Evolutionary conservation across 2,888 invertebrate species (phyloP), one percentile per base, ranked within the genome.

Genomic region (Phymatocera aterrima): DNA sequence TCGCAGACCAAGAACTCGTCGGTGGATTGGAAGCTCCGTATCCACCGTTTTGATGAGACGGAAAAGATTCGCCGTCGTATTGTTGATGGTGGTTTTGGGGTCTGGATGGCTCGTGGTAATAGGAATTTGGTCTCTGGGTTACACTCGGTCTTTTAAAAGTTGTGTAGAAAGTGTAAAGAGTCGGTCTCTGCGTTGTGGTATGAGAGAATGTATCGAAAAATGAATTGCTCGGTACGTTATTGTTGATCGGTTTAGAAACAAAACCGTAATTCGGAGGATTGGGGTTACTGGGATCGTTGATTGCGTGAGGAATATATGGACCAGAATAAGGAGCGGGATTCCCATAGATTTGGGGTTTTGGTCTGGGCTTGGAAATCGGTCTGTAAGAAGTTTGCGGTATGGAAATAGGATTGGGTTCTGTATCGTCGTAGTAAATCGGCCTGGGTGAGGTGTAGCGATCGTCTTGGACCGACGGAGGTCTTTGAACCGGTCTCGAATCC

Each of bases 191-290:
- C 5, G 84, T 84, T 24, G 80, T 82, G 31, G 83, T 28, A 80
- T 0, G 75, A 75, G 75, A 85, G 51, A 46, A 84, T 54, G 77
- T 77, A 78, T 54, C 61, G 51, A 54, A 79, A n/a, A 43, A 77
- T 21, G 28, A 51, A 54, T 87, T 87, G 60, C 84, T 84, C 0
- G 87, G 81, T 4, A 84, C 72, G 24, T 85, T 81, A 40, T 81
- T 83, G 64, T 83, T 83, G 0, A 48, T 15, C 3, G 85, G 85
- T 3, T 64, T 80, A 10, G 81, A 43, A 0, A 83, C 68, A 24
- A 82, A 87, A 0, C 87, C 87, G 12, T 83, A 87, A 60, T 75
- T 83, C 5, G 85, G 83, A 3, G 89, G 89, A 81, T 89, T 88
- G 0, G 89, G 89, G 79, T 89, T 88, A 72, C 72, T 85, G 0